A percentile compares a stretch with the other conserved stretches of the same genome.
These are phyloP conservation scores for Dinomys branickii DNA, from an alignment of 2,113 vertebrate species.

Conservation along the genomic window DNA sequence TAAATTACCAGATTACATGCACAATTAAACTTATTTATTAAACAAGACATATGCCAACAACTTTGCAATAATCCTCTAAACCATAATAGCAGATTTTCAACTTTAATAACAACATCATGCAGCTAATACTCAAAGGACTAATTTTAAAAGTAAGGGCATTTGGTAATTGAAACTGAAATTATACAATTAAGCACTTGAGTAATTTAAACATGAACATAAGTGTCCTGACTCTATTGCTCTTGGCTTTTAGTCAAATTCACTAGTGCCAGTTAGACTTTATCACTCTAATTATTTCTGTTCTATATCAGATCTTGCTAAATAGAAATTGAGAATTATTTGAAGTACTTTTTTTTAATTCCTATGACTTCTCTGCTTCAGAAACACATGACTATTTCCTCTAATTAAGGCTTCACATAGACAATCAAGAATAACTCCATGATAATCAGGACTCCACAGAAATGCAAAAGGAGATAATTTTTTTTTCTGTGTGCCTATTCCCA, in stretches of 20 bases:
- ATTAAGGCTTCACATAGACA: constrained; percentile 69
- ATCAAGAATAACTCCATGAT: constrained; percentile 56
- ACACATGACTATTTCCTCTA: constrained; percentile 58
- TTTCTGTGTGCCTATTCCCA: constrained; percentile 49
- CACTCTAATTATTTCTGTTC: constrained; percentile 83
- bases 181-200: constrained; percentile 87
- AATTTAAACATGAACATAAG: constrained; percentile 87
- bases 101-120: constrained; percentile 83
- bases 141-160: constrained; percentile 83
- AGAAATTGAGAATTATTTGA: constrained; percentile 79
- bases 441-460: constrained; percentile 50
- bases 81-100: constrained; percentile 84
- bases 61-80: constrained; percentile 84
- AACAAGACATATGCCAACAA: constrained; percentile 85
- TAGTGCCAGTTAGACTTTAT: constrained; percentile 79
- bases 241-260: constrained; percentile 86
- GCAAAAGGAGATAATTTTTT: constrained; percentile 37
- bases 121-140: constrained; percentile 83
- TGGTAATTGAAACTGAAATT: constrained; percentile 87
- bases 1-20: constrained; percentile 88
- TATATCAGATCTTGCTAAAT: constrained; percentile 80
- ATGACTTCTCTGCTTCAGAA: constrained; percentile 62
- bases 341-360: constrained; percentile 68
- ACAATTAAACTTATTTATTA: constrained; percentile 89
- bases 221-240: constrained; percentile 83